These are phyloP conservation scores for Cygnus atratus DNA, from an alignment of 2,113 vertebrate genomes.

Conservation along the genomic window DNA sequence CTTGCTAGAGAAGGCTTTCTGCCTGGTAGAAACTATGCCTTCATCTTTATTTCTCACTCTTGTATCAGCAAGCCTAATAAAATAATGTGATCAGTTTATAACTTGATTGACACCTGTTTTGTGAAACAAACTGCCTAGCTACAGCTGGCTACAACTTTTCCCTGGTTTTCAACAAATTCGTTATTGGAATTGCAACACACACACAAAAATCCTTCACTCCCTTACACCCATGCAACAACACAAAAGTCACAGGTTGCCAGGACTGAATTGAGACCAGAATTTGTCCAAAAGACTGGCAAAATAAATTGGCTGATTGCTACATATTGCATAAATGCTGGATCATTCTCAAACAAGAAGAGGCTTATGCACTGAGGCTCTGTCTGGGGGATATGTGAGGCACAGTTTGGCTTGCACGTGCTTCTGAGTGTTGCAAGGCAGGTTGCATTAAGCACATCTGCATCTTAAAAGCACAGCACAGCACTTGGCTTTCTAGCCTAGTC, in stretches of 20 bases:
- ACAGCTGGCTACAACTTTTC: conserved; percentile 36
- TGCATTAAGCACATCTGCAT: conserved; percentile 62
- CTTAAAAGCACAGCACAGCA: conserved; percentile 27
- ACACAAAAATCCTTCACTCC: neutral
- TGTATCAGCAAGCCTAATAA: neutral
- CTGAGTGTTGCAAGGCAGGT: conserved; percentile 28
- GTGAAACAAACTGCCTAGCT: conserved; percentile 25
- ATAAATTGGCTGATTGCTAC: neutral
- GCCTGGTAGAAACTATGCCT: neutral
- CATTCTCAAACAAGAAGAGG: neutral
- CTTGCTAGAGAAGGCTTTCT: neutral
- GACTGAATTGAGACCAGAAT: neutral
- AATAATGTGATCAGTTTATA: neutral
- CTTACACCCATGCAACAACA: neutral
- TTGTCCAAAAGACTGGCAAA: neutral
- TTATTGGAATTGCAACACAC: neutral
- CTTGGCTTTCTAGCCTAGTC: conserved; percentile 43
- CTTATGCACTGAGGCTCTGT: neutral
- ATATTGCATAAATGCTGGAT: neutral
- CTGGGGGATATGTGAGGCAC: neutral
- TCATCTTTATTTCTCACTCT: neutral
- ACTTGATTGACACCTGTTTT: neutral
- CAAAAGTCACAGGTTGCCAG: neutral
- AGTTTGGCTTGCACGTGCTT: conserved; percentile 29
- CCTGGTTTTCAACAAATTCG: conserved; percentile 46